These are phyloP conservation scores for Peromyscus nudipes DNA, from an alignment of 2,797 vertebrate genomes.

Conservation along the genomic window DNA sequence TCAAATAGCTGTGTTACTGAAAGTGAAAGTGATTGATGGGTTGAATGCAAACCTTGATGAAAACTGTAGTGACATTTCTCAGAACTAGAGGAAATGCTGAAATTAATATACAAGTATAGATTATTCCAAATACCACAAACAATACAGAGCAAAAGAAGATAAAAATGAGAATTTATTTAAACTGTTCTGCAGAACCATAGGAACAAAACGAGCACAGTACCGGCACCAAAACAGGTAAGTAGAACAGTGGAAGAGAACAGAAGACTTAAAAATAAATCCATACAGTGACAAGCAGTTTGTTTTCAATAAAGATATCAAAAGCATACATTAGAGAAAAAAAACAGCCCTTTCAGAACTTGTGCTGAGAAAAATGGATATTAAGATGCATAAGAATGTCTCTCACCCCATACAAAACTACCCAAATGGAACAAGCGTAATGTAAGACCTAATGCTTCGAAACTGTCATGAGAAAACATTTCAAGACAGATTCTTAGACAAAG, in stretches of 20 bases:
- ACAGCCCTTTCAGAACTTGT: not conserved
- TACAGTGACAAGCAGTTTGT: not conserved
- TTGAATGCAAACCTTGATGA: not conserved
- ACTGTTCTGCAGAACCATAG: not conserved
- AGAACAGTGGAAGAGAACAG: not conserved
- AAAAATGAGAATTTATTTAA: not conserved
- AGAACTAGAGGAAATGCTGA: not conserved
- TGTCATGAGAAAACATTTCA: not conserved
- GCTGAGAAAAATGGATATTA: not conserved
- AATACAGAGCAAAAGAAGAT: not conserved
- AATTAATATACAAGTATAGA: not conserved
- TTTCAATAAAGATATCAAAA: not conserved
- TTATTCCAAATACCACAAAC: not conserved
- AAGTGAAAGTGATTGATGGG: not conserved
- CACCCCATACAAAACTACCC: not conserved
- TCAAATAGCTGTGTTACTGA: not conserved
- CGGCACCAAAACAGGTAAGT: not conserved
- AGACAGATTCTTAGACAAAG: not conserved
- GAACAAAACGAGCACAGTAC: not conserved
- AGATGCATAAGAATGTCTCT: not conserved
- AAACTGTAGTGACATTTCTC: not conserved
- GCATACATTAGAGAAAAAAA: not conserved
- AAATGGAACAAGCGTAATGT: not conserved
- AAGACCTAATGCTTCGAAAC: not conserved
- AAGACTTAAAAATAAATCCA: not conserved